Evolutionary conservation across 2,797 vertebrate genomes (phyloP).

Genomic region (Gastrophryne carolinensis): DNA sequence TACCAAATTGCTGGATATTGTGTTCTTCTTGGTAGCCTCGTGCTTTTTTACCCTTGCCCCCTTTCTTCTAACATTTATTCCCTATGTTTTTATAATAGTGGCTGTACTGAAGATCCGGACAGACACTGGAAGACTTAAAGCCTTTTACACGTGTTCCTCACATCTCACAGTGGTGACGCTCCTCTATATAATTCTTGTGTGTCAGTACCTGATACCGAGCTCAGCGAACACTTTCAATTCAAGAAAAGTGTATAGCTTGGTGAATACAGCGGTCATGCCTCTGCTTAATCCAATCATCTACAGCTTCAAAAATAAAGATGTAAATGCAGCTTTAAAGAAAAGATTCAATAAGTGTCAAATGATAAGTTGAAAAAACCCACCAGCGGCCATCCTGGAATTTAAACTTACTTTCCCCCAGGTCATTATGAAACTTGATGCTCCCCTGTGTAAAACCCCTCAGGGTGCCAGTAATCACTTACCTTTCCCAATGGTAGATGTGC

Average conservation of each 20-base stretch:
- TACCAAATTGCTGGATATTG: neutral
- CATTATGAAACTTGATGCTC: no score
- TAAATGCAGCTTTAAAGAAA: neutral
- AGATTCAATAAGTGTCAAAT: neutral
- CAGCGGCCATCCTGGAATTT: no score
- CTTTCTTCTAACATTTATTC: constrained; percentile 7
- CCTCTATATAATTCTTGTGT: neutral
- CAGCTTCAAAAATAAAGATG: constrained; percentile 23
- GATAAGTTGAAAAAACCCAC: no score
- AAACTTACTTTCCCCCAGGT: no score
- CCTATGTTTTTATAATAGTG: constrained; percentile 5
- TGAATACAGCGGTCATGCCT: neutral
- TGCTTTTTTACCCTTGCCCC: neutral
- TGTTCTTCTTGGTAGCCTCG: neutral
- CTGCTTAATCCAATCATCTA: constrained; percentile 9
- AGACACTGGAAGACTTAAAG: neutral
- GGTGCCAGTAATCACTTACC: no score
- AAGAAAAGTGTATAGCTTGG: neutral
- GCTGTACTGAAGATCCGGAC: neutral
- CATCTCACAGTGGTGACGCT: constrained; percentile 9
- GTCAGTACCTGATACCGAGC: neutral
- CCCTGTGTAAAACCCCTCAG: no score
- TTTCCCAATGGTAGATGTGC: no score
- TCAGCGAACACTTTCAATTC: neutral
- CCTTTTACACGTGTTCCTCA: constrained; percentile 17